phyloP scores from a whole-genome alignment of 1,140 invertebrate genomes.

The Tachypleus tridentatus region DNA sequence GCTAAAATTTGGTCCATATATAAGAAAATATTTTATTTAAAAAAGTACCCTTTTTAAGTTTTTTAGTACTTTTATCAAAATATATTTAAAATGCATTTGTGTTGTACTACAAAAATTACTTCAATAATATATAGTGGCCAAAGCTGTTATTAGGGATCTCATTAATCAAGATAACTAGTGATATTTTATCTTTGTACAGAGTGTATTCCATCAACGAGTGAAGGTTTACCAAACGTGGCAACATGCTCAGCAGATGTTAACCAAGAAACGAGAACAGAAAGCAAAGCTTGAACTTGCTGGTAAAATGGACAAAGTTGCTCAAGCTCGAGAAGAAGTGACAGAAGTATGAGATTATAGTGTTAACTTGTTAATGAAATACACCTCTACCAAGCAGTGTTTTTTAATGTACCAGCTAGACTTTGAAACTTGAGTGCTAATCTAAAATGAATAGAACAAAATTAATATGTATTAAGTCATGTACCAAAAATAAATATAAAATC shows the following conservation, averaged over 20 bases:
- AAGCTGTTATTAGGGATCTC: no score
- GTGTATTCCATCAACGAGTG: slow-evolving; percentile 94
- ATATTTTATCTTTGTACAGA: slow-evolving; percentile 39
- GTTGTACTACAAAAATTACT: no score
- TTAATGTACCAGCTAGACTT: no score
- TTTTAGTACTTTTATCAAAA: background rate
- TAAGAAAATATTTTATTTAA: background rate
- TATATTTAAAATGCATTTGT: no score
- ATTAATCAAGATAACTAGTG: no score
- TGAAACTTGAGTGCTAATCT: background rate
- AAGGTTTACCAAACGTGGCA: slow-evolving; percentile 98
- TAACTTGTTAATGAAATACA: background rate
- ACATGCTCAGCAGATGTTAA: slow-evolving; percentile 84
- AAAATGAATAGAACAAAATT: slow-evolving; percentile 8
- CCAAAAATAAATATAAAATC: no score
- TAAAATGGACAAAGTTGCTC: slow-evolving; percentile 75
- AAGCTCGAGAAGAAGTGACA: slow-evolving; percentile 76
- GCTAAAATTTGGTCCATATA: background rate
- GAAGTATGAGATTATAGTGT: slow-evolving; percentile 48
- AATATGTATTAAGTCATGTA: no score
- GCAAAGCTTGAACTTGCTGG: slow-evolving; percentile 79
- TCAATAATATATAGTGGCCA: no score
- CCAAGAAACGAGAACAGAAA: slow-evolving; percentile 88
- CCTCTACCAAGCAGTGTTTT: background rate
- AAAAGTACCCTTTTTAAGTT: background rate